Evolutionary conservation across 2,888 invertebrate genomes (phyloP), one percentile per base, ranked within the genome.

Genomic region (Coleophora deauratella): DNA sequence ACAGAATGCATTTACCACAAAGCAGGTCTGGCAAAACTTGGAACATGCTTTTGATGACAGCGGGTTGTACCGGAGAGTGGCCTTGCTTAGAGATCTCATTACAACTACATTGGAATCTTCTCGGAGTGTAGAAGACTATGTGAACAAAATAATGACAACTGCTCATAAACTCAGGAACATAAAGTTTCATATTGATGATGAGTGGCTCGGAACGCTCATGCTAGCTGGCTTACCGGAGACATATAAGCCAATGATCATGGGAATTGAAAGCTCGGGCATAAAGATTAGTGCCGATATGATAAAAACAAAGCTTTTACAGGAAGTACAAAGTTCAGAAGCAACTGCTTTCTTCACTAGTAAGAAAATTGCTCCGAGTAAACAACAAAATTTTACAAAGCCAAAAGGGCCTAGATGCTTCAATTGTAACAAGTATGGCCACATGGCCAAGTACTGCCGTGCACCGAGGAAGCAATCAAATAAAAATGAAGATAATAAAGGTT

Each of bases 121-220:
- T 13, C 12, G 14, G 10, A 47, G 36, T 28, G 33, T 55, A 6
- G 53, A 52, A 39, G 48, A 53, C 1, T 53, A 53, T 38, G 45
- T 52, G 0, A 49, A 44, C 30, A 50, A 49, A 31, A 46, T 54
- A 8, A 50, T 51, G 37, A 15, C 42, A 1, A 45, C 52, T 1
- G 47, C 51, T 2, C 52, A 55, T 14, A 52, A 49, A 31, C 37
- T 53, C 0, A 36, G 52, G 30, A 52, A 52, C 10, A 54, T 55
- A 8, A 44, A 41, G 2, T 56, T 54, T 9, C 33, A 9, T 33
- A 6, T 9, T 33, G n/a, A 54, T 50, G 51, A 46, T 43, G 42
- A 52, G 55, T 54, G 56, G 52, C 35, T 52, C 0, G 53, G 52
- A 0, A 53, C 51, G 7, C 21, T 52, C 9, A 12, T 52, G 14